Conservation (phyloP, 2,113 vertebrate species). For the Glaucidium brasilianum region DNA sequence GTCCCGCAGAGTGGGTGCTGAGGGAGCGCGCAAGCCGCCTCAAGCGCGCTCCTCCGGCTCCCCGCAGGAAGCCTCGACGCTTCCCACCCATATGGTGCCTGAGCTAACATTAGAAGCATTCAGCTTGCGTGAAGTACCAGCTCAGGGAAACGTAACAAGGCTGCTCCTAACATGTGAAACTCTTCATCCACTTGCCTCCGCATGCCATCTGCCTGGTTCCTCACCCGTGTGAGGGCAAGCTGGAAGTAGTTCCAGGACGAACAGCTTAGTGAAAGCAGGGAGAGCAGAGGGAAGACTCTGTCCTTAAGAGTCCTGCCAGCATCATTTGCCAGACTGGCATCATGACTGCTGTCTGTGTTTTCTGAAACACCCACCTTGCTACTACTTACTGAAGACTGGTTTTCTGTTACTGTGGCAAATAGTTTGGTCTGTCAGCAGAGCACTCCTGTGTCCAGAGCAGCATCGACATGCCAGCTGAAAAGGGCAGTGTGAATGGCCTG, state of each 20-base stretch:
- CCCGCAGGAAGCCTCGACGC: background rate
- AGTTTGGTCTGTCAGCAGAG: background rate
- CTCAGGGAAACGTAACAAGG: background rate
- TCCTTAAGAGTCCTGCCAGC: background rate
- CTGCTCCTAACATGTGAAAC: background rate
- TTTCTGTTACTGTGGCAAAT: background rate
- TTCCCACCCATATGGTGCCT: slow-evolving; percentile 22
- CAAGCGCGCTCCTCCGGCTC: background rate
- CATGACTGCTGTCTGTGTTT: background rate
- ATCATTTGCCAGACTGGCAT: background rate
- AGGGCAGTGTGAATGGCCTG: fast-evolving
- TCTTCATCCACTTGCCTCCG: background rate
- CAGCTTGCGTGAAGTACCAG: background rate
- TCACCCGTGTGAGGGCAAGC: background rate
- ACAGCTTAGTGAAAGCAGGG: background rate
- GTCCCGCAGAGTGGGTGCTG: background rate
- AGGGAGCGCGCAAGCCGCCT: background rate
- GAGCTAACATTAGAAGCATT: slow-evolving; percentile 57
- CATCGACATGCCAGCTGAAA: background rate
- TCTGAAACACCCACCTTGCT: background rate
- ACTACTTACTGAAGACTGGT: background rate
- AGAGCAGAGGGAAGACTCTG: background rate
- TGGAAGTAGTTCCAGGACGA: background rate
- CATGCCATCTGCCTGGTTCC: background rate
- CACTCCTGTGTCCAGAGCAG: background rate